Conservation (phyloP, 2,888 invertebrate species). For the Trachelus tabidus region DNA sequence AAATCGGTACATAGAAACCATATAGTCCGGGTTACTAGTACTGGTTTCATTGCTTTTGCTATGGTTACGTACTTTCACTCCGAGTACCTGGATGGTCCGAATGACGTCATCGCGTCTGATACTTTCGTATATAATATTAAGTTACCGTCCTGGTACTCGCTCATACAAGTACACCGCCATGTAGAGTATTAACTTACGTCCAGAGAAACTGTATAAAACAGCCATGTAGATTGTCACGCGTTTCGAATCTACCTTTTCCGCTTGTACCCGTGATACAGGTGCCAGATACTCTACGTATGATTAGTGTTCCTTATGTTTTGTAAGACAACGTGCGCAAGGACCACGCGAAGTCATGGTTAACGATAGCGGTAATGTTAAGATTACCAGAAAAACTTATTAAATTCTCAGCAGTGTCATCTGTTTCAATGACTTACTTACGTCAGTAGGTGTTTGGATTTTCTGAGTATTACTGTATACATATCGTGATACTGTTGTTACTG, state of each 20-base stretch:
- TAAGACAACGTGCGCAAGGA: background rate
- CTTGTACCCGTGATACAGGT: background rate
- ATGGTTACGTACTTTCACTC: constrained; percentile 16
- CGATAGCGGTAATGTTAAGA: background rate
- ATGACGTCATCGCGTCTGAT: constrained; percentile 15
- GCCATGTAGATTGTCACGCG: background rate
- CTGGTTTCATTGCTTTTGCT: constrained; percentile 4
- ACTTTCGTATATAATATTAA: constrained; percentile 16
- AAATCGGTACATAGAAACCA: background rate
- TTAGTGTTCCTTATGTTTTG: background rate
- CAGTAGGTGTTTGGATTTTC: background rate
- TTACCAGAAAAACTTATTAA: background rate
- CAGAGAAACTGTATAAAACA: background rate
- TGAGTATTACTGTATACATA: background rate
- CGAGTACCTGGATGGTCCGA: constrained; percentile 15
- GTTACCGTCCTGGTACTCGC: background rate
- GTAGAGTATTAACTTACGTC: background rate
- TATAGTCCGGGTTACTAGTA: background rate
- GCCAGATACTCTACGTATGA: background rate
- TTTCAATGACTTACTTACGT: background rate
- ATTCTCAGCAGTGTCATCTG: background rate
- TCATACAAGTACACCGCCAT: background rate
- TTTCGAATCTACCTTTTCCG: background rate
- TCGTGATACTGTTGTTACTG: background rate
- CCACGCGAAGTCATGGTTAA: background rate